Conservation (phyloP, 2,888 invertebrate species). For the Lithophane semibrunnea region DNA sequence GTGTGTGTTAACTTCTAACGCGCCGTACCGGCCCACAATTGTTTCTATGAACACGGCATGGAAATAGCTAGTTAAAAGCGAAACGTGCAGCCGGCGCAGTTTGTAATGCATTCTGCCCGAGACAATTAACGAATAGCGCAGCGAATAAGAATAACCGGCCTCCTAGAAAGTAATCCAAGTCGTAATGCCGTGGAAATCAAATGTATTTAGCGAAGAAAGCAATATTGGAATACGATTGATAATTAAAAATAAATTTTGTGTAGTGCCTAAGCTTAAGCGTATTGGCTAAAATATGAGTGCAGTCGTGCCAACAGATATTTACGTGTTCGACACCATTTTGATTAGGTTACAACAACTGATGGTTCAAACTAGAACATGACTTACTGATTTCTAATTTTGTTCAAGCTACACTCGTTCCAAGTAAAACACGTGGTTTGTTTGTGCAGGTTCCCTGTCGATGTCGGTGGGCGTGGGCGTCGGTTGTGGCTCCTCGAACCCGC, state of each 20-base stretch:
- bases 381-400: slow-evolving; percentile 59
- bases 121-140: slow-evolving; percentile 71
- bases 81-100: slow-evolving; percentile 71
- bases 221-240: slow-evolving; percentile 38
- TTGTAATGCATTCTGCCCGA: slow-evolving; percentile 69
- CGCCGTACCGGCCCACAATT: slow-evolving; percentile 89
- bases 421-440: slow-evolving; percentile 81
- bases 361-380: slow-evolving; percentile 60
- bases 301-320: slow-evolving; percentile 77
- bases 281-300: slow-evolving; percentile 38
- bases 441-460: slow-evolving; percentile 93
- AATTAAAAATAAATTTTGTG: slow-evolving; percentile 20
- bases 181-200: slow-evolving; percentile 36
- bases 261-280: neutral
- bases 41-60: slow-evolving; percentile 90
- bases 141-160: slow-evolving; percentile 62
- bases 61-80: slow-evolving; percentile 85
- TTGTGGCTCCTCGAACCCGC: slow-evolving; percentile 94
- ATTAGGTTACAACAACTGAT: slow-evolving; percentile 59
- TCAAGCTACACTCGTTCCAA: slow-evolving; percentile 49
- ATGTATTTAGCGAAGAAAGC: slow-evolving; percentile 37
- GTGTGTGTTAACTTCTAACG: slow-evolving; percentile 90
- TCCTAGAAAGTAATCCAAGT: slow-evolving; percentile 59
- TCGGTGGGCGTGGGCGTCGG: slow-evolving; percentile 93
- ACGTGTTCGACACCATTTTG: slow-evolving; percentile 66